phyloP scores from a whole-genome alignment of 2,113 vertebrate genomes.

The Salvelinus fontinalis region DNA sequence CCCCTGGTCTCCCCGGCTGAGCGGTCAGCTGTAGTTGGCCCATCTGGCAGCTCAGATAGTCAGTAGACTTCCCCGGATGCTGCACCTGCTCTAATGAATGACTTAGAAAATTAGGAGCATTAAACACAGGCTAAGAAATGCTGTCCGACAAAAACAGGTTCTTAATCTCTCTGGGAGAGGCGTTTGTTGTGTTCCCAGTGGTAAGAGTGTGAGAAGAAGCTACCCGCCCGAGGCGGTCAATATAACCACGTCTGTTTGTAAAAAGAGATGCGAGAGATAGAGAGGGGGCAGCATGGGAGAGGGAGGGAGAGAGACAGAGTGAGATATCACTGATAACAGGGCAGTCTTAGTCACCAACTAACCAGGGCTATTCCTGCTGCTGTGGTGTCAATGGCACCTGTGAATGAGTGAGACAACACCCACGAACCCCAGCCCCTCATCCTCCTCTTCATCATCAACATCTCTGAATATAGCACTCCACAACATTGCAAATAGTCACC shows the following conservation, averaged over 20 bases:
- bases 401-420: not conserved
- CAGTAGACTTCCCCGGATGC: not conserved
- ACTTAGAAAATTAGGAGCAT: not conserved
- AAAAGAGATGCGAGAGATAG: not conserved
- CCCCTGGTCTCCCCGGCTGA: not conserved
- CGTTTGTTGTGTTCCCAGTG: not conserved
- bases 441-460: constrained; percentile 5
- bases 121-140: not conserved
- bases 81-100: not conserved
- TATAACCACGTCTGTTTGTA: constrained; percentile 13
- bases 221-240: not conserved
- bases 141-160: not conserved
- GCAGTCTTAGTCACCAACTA: constrained; percentile 11
- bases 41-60: constrained; percentile 2
- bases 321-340: constrained; percentile 1
- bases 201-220: constrained; percentile 1
- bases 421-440: not conserved
- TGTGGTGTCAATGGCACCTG: not conserved
- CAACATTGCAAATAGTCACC: constrained; percentile 14
- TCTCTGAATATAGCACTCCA: constrained; percentile 23
- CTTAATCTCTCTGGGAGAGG: not conserved
- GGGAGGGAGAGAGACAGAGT: not conserved
- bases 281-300: not conserved
- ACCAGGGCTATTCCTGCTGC: constrained; percentile 6
- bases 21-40: not conserved